Evolutionary conservation across 2,888 invertebrate genomes (phyloP).

Genomic region (Andrena minutula): DNA sequence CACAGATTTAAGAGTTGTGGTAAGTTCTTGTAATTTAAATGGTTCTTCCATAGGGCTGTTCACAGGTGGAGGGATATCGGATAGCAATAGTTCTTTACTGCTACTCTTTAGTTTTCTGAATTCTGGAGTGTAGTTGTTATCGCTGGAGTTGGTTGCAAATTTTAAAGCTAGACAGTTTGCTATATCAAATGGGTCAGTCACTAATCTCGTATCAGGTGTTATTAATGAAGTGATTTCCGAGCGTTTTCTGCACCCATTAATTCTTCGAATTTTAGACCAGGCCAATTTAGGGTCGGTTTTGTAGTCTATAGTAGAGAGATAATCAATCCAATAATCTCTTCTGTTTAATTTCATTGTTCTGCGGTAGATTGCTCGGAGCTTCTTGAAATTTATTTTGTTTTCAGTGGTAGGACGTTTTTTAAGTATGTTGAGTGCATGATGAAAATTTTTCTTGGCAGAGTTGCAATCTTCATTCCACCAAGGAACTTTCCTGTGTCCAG

Average conservation of each 20-base stretch:
- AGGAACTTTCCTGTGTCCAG: too few species aligned
- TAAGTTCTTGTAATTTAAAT: too few species aligned
- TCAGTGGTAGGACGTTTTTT: too few species aligned
- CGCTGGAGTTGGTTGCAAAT: background rate
- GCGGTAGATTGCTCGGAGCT: background rate
- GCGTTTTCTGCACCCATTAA: background rate
- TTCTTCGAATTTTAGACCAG: background rate
- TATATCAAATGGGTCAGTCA: background rate
- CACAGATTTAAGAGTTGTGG: too few species aligned
- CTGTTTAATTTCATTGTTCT: background rate
- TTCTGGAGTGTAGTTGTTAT: background rate
- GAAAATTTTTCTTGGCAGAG: too few species aligned
- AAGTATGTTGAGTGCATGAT: too few species aligned
- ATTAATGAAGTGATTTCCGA: background rate
- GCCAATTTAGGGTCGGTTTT: background rate
- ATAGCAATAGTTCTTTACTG: too few species aligned
- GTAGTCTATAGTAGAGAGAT: background rate
- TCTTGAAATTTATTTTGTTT: too few species aligned
- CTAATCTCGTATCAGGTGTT: background rate
- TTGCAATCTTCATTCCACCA: too few species aligned
- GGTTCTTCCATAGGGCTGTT: too few species aligned
- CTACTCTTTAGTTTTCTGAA: too few species aligned
- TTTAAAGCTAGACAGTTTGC: background rate
- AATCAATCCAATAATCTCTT: background rate
- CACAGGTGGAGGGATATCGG: too few species aligned